These are phyloP conservation scores for Drosophila setifemur DNA, from an alignment of 1,140 invertebrate genomes.

Conservation along the genomic window DNA sequence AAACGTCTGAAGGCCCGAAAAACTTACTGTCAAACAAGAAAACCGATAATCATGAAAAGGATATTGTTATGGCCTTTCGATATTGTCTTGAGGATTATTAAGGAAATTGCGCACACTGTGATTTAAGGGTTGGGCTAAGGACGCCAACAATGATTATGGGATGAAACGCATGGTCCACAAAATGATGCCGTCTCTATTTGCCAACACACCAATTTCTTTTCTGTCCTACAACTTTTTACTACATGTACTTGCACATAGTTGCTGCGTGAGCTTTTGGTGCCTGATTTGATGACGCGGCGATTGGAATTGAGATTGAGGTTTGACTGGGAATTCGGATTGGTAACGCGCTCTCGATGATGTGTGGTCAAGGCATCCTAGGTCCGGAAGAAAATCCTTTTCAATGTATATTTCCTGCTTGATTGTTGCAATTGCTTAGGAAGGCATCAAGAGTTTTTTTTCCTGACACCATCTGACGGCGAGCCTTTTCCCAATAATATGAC, in stretches of 20 bases:
- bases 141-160: slow-evolving; percentile 55
- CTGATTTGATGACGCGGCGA: slow-evolving; percentile 69
- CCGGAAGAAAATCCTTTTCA: slow-evolving; percentile 55
- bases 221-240: slow-evolving; percentile 57
- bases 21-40: slow-evolving; percentile 39
- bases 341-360: slow-evolving; percentile 39
- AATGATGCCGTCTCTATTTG: slow-evolving; percentile 65
- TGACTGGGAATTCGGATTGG: slow-evolving; percentile 29
- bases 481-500: slow-evolving; percentile 42
- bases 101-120: slow-evolving; percentile 78
- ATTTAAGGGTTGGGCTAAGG: slow-evolving; percentile 80
- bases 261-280: slow-evolving; percentile 62
- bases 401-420: slow-evolving; percentile 34
- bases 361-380: slow-evolving; percentile 32
- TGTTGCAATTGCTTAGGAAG: slow-evolving; percentile 28
- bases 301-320: slow-evolving; percentile 33
- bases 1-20: not conserved
- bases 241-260: slow-evolving; percentile 42
- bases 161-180: slow-evolving; percentile 25
- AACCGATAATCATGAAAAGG: slow-evolving; percentile 80
- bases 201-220: slow-evolving; percentile 23
- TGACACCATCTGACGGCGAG: slow-evolving; percentile 46
- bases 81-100: slow-evolving; percentile 82
- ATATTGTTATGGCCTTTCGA: slow-evolving; percentile 80
- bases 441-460: slow-evolving; percentile 53